Base-by-base conservation (phyloP, 2,888 invertebrate genomes). In the Stenurella melanura region DNA sequence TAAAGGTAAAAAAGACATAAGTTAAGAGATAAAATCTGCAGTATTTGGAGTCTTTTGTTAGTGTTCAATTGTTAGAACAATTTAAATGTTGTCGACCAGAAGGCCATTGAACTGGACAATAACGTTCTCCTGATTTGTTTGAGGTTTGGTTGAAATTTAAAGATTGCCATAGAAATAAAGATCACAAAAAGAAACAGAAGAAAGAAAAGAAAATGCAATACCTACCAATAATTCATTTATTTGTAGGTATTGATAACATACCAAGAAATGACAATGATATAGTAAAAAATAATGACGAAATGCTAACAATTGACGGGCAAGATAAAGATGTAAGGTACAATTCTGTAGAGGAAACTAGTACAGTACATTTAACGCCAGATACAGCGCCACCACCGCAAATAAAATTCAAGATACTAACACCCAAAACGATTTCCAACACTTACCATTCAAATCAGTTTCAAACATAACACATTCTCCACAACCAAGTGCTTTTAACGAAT, bases 81-180 rank as follows among this genome's bases (percentile, higher is more conserved):
- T 56, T 56, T 56, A n/a, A 56, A 56, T n/a, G n/a, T 56, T 56
- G n/a, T 56, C 54, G n/a, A 17, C 1, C 17, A 15, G 17, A 56
- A 15, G 54, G 54, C 54, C 54, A 56, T 56, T 56, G 54, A n/a
- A 56, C 54, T 56, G 54, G 54, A 56, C 17, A 56, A 56, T 5
- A 56, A 56, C n/a, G 17, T n/a, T 56, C 54, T 56, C 54, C 9
- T 56, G 54, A 56, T 56, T n/a, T 56, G n/a, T 17, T 56, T 56
- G n/a, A 56, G 11, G 17, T 56, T 56, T 56, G 54, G 54, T 56
- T 56, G 17, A 56, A 56, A 56, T 56, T 56, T 56, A 56, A 56
- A 56, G 54, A 56, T 56, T n/a, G 54, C 54, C 12, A 56, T 56
- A 56, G n/a, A 56, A 56, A 56, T 17, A 17, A 56, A 56, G 12